Base-by-base conservation (phyloP, 2,888 invertebrate genomes). In the Diarsia rubi region DNA sequence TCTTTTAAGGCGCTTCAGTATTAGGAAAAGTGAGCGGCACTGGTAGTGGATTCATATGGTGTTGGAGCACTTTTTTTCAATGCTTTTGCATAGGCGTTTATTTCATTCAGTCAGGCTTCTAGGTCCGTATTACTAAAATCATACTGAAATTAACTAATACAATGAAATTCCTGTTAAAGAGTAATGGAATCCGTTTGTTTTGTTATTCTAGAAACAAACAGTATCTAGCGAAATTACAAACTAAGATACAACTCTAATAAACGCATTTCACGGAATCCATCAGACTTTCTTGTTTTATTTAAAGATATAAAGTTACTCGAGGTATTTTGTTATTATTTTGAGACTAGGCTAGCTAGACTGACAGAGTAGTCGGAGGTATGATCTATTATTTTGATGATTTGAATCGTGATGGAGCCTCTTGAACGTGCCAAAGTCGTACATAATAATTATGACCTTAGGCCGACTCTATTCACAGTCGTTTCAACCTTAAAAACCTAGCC, bases 221-320 rank as follows among this genome's bases (percentile, higher is more conserved):
- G 37, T 62, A 49, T 42, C 16, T 54, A 60, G 49, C 31, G 44
- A 64, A 21, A 47, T 31, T 24, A 21, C 21, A 21, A 66, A 66
- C 52, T 70, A 24, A 47, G 27, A 69, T n/a, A 69, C 59, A 78
- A 65, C 19, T 67, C 66, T 54, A 66, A 66, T 79, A 49, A 49
- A 71, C 42, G 12, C 14, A 5, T 54, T 72, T 67, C 72, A 14
- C 21, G 19, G 49, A 72, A 79, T 63, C 47, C 31, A 49, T 79
- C 37, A 63, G 3, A 67, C 47, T 57, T 24, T n/a, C 31, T 57
- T 44, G 54, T 37, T 65, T 60, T 67, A 73, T 57, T 57, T 14
- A 6, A 44, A 63, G 47, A 49, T 60, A 52, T 65, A 45, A 60
- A 64, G 78, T 78, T 69, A 77, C 78, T 0, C 24, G 6, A 37